These are phyloP conservation scores for Exaiptasia diaphana DNA, from an alignment of 64 coral and sea anemone genomes.

Conservation along the genomic window DNA sequence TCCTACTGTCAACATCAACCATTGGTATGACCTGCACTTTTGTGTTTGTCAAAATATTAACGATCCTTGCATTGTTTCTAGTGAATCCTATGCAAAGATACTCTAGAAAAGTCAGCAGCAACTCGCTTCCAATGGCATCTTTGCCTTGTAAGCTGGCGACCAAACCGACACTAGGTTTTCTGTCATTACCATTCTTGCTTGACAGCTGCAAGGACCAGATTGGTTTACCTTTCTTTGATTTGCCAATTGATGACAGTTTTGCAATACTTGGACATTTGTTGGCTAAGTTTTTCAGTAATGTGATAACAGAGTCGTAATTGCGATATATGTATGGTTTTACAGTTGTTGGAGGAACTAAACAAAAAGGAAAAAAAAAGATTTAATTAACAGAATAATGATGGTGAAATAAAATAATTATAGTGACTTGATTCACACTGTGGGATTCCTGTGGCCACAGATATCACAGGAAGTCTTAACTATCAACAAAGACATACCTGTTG, in stretches of 20 bases:
- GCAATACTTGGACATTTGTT: constrained; percentile 50
- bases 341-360: not conserved
- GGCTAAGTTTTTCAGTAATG: constrained; percentile 45
- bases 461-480: not conserved
- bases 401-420: not conserved
- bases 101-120: constrained; percentile 72
- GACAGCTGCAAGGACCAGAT: constrained; percentile 73
- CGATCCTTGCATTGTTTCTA: constrained; percentile 35
- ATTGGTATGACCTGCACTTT: constrained; percentile 71
- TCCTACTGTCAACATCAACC: constrained; percentile 81
- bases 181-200: not conserved
- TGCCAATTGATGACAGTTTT: constrained; percentile 58
- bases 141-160: constrained; percentile 75
- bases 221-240: constrained; percentile 44
- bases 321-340: constrained; percentile 52
- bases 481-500: not conserved
- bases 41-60: constrained; percentile 63
- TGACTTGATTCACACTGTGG: no score
- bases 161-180: constrained; percentile 68
- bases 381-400: not conserved
- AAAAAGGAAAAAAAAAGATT: not conserved
- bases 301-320: constrained; percentile 40
- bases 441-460: no score
- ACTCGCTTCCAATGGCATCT: constrained; percentile 71
- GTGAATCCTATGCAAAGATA: constrained; percentile 62